These are phyloP conservation scores for Drosophila pandora DNA, from an alignment of 1,140 invertebrate genomes.

Conservation along the genomic window DNA sequence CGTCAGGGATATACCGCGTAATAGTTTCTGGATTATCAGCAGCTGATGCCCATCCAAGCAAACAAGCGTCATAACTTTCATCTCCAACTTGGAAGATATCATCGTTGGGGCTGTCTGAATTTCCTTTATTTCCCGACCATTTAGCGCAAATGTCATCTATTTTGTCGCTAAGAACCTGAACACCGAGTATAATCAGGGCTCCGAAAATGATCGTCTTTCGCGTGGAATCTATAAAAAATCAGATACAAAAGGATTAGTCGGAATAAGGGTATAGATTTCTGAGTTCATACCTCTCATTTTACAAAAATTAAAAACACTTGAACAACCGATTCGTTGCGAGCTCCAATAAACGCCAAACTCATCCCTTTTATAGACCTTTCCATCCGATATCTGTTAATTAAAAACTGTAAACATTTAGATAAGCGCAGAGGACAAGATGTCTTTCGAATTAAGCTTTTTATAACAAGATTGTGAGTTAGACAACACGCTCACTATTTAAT, in stretches of 20 bases:
- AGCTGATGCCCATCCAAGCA: neutral
- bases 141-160: conserved; percentile 3
- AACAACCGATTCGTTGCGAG: too few relatives aligned
- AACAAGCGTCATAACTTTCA: neutral
- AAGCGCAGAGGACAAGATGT: neutral
- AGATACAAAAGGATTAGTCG: too few relatives aligned
- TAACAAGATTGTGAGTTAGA: too few relatives aligned
- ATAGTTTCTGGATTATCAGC: too few relatives aligned
- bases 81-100: neutral
- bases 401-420: neutral
- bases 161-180: neutral
- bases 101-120: neutral
- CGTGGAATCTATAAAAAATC: neutral
- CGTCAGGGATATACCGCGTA: neutral
- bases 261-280: too few relatives aligned
- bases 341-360: too few relatives aligned
- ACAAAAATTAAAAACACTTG: neutral
- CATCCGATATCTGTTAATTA: neutral
- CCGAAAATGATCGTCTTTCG: neutral
- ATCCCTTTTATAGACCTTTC: neutral
- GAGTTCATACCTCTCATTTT: neutral
- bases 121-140: neutral
- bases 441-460: neutral
- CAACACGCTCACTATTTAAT: too few relatives aligned
- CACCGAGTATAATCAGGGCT: neutral